Evolutionary conservation across 92 coral and sea anemone genomes (phyloP).

Genomic region (Porites rus): DNA sequence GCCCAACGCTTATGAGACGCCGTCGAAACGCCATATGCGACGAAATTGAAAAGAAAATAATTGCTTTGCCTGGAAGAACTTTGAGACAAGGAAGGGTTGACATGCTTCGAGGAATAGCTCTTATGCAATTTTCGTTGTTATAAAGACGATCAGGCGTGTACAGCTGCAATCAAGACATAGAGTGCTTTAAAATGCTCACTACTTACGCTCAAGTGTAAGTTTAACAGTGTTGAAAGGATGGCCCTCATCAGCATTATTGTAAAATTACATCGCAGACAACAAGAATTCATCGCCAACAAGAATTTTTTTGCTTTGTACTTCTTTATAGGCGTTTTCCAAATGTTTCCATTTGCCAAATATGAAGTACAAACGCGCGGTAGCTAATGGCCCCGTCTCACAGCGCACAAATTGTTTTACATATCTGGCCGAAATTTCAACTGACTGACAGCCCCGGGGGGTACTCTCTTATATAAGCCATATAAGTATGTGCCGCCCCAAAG

Average conservation of each 20-base stretch:
- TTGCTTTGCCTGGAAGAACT: constrained; percentile 53
- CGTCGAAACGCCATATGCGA: constrained; percentile 76
- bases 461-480: no score
- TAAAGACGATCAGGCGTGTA: not conserved
- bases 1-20: constrained; percentile 51
- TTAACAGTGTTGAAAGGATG: no score
- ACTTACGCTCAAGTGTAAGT: not conserved
- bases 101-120: constrained; percentile 69
- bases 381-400: no score
- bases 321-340: no score
- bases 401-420: no score
- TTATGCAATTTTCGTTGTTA: constrained; percentile 61
- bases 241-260: not conserved
- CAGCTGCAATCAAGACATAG: not conserved
- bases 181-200: not conserved
- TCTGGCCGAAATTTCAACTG: no score
- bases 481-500: no score
- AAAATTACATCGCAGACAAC: not conserved
- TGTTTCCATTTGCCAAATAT: no score
- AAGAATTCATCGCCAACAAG: no score
- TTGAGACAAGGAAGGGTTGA: constrained; percentile 72
- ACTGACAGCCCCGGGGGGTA: no score
- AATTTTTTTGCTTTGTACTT: no score
- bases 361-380: no score
- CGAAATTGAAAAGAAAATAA: constrained; percentile 62